Base-by-base conservation (phyloP, 2,888 invertebrate genomes). In the Cerastoderma edule region DNA sequence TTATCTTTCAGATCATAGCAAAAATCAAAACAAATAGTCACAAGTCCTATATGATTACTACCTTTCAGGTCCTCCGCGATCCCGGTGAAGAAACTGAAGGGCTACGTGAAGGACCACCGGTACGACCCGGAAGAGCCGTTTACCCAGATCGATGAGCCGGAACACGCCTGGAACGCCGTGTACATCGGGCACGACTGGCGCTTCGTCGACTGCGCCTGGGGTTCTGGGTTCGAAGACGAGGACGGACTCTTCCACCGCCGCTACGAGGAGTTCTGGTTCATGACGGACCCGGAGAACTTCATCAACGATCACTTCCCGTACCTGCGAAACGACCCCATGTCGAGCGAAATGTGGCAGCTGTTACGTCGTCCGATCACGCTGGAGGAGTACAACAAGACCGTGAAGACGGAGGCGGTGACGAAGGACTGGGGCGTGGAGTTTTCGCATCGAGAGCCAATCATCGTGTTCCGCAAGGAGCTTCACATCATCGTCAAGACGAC, bases 141-240 rank as follows among this genome's bases (percentile, higher is more conserved):
- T 53, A 80, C 78, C 4, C 72, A 63, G 10, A 53, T 77, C 0
- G 80, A 78, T 10, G 78, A 78, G 28, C 81, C 83, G 0, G 77
- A 83, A n/a, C 85, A 85, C 68, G 73, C 83, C 0, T 85, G 85
- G 85, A 85, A 83, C 46, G 83, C 80, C 8, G 83, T 85, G 2
- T 80, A 71, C 33, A 53, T 82, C 1, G 80, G 78, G 0, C 76
- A 77, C 22, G 76, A 82, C 53, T 85, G 85, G 85, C 66, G 82
- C 39, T 85, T 85, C 24, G 80, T 85, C 2, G 85, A 85, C 69
- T 83, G 83, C 35, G 79, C 83, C 0, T 85, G 85, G 85, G 85
- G 85, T 33, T 48, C 82, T 0, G 83, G 85, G 3, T 74, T 82
- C 56, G 72, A 82, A 48, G 78, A 81, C 67, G 78, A 80, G 8